A percentile compares a stretch with the other conserved stretches of the same genome.
These are phyloP conservation scores for Eciton burchellii DNA, from an alignment of 1,140 invertebrate genomes.

Conservation along the genomic window DNA sequence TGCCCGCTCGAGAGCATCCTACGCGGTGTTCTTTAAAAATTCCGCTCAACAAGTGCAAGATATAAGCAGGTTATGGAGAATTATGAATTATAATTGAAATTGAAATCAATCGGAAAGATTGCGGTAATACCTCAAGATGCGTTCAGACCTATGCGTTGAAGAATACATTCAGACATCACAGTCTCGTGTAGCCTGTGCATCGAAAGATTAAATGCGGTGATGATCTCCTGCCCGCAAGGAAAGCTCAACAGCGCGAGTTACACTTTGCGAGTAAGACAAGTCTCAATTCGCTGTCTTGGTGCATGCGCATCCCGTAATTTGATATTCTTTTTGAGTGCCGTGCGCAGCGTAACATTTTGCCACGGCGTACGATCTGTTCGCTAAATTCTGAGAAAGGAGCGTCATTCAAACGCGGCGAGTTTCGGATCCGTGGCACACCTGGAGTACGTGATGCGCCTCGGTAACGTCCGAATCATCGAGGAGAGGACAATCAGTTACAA, in stretches of 20 bases:
- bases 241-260: constrained; percentile 14
- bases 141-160: neutral
- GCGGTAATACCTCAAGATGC: neutral
- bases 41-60: neutral
- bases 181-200: neutral
- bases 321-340: constrained; percentile 59
- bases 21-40: constrained; percentile 25
- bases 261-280: neutral
- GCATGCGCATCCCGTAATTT: constrained; percentile 1
- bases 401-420: constrained; percentile 64
- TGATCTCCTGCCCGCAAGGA: neutral
- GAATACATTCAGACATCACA: neutral
- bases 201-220: constrained; percentile 1
- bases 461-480: constrained; percentile 59
- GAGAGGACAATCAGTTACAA: constrained; percentile 53
- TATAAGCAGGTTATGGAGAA: no score
- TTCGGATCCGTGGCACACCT: constrained; percentile 68
- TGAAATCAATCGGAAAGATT: neutral
- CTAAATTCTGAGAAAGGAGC: constrained; percentile 69
- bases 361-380: constrained; percentile 61
- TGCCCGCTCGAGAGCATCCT: constrained; percentile 7
- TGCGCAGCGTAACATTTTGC: constrained; percentile 13
- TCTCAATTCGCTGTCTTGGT: constrained; percentile 1
- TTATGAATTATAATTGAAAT: neutral
- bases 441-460: constrained; percentile 75